These are phyloP conservation scores for Oreohelix idahoensis DNA, from an alignment of 1,140 invertebrate species.

Conservation along the genomic window DNA sequence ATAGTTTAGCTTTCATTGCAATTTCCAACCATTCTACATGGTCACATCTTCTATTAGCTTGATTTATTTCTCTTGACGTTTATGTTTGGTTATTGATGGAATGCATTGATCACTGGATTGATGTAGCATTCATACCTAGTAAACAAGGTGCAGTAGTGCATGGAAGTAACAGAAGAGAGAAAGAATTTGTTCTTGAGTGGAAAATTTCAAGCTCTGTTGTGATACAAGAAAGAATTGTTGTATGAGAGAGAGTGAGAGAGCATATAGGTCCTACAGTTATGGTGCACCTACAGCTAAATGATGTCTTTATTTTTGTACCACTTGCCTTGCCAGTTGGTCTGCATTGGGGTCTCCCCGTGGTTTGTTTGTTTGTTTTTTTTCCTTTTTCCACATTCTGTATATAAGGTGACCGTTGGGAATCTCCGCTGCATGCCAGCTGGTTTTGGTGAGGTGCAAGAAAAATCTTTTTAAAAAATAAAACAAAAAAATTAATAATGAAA, in stretches of 20 bases:
- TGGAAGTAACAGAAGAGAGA: not conserved
- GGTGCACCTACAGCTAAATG: constrained; percentile 43
- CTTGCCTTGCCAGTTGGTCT: not conserved
- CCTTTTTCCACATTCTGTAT: constrained; percentile 24
- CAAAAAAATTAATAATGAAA: constrained; percentile 34
- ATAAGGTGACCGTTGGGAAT: not conserved
- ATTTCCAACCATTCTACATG: not conserved
- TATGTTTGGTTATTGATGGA: not conserved
- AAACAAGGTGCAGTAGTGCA: constrained; percentile 1
- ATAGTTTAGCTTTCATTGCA: not conserved
- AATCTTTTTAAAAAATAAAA: constrained; percentile 23
- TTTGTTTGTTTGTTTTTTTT: not conserved
- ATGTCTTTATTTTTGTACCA: constrained; percentile 35
- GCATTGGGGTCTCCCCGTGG: not conserved
- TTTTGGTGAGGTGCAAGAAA: constrained; percentile 12
- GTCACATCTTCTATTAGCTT: not conserved
- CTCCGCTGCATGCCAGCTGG: not conserved
- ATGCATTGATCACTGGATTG: not conserved
- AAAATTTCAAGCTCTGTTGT: not conserved
- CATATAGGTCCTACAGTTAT: constrained; percentile 8
- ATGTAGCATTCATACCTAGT: not conserved
- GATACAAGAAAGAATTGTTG: not conserved
- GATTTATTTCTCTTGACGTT: not conserved
- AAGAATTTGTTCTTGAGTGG: not conserved
- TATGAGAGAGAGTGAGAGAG: not conserved